A percentile compares a stretch with the other conserved stretches of the same genome.
These are phyloP conservation scores for Andrena minutula DNA, from an alignment of 2,888 invertebrate genomes.

Conservation along the genomic window DNA sequence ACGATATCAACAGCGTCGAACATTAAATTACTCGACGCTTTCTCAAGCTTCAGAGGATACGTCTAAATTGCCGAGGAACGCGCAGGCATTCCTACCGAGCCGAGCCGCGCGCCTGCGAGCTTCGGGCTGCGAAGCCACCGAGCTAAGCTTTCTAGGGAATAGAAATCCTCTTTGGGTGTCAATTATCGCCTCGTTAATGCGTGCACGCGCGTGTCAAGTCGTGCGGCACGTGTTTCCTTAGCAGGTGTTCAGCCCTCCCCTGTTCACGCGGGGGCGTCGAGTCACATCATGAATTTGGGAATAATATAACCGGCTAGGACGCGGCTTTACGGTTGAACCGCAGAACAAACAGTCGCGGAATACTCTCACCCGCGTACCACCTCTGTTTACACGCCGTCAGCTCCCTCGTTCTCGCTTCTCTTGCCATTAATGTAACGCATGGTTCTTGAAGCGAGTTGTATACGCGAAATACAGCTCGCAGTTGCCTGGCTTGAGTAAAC, in stretches of 20 bases:
- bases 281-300: slow-evolving; percentile 66
- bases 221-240: slow-evolving; percentile 56
- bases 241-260: slow-evolving; percentile 18
- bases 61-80: slow-evolving; percentile 47
- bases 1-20: slow-evolving; percentile 29
- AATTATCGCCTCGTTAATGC: slow-evolving; percentile 67
- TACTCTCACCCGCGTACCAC: slow-evolving; percentile 32
- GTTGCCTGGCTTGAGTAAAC: slow-evolving; percentile 41
- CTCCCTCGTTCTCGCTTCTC: slow-evolving; percentile 29
- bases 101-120: slow-evolving; percentile 10
- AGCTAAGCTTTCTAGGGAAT: slow-evolving; percentile 27
- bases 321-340: slow-evolving; percentile 68
- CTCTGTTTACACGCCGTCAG: slow-evolving; percentile 61
- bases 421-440: slow-evolving; percentile 52
- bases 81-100: slow-evolving; percentile 42
- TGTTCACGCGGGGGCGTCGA: slow-evolving; percentile 10
- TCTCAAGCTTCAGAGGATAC: slow-evolving; percentile 19
- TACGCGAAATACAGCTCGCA: slow-evolving; percentile 24
- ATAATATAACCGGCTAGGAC: slow-evolving; percentile 69
- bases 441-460: slow-evolving; percentile 38
- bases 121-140: neutral
- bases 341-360: slow-evolving; percentile 72
- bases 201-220: slow-evolving; percentile 38
- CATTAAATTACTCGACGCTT: slow-evolving; percentile 44
- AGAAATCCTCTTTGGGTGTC: slow-evolving; percentile 55